Evolutionary conservation across 2,797 vertebrate species (phyloP).

Genomic region (Hephaestus fuliginosus): DNA sequence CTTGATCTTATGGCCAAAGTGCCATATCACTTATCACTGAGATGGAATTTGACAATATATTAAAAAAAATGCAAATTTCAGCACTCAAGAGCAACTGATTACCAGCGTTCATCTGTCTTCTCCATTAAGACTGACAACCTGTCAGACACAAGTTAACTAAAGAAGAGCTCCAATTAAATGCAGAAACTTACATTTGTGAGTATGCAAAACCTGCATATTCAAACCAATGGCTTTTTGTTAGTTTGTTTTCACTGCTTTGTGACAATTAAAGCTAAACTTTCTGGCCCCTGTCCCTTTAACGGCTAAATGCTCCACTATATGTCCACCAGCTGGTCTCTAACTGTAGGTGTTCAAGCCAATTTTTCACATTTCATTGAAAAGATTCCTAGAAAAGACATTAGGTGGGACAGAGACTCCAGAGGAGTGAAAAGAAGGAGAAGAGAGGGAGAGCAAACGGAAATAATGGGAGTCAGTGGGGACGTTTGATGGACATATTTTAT

Average conservation of each 20-base stretch:
- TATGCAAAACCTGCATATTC: too few species aligned
- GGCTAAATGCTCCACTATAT: too few species aligned
- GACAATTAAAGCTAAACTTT: too few species aligned
- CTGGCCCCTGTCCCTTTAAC: too few species aligned
- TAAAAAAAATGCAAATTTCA: neutral
- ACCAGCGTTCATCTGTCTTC: neutral
- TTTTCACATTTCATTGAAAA: neutral
- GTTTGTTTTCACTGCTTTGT: too few species aligned
- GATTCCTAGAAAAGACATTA: neutral
- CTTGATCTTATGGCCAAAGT: too few species aligned
- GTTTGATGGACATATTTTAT: constrained; percentile 41
- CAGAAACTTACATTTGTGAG: neutral
- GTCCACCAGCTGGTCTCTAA: too few species aligned
- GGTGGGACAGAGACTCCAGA: neutral
- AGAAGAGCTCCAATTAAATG: neutral
- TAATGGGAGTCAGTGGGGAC: constrained; percentile 10
- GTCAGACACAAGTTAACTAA: neutral
- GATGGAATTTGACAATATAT: neutral
- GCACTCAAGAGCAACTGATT: too few species aligned
- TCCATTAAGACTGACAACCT: neutral
- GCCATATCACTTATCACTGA: neutral
- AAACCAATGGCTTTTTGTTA: too few species aligned
- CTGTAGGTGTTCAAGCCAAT: too few species aligned
- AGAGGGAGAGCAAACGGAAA: constrained; percentile 13
- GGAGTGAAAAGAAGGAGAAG: neutral